Conservation (phyloP, 2,797 vertebrate species). For the Ibycter americanus region DNA sequence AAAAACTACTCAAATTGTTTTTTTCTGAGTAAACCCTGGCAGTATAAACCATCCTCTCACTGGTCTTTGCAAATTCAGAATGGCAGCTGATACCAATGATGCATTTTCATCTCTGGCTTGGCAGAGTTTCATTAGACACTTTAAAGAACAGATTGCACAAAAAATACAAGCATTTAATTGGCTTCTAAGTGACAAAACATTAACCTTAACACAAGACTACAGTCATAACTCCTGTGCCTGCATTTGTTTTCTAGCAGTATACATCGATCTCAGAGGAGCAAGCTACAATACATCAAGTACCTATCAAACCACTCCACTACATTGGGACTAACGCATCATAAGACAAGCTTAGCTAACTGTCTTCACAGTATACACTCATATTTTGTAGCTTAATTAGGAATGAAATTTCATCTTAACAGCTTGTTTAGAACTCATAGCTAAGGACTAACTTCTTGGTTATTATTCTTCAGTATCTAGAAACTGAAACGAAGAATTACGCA, state of each 20-base stretch:
- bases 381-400: background rate
- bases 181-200: background rate
- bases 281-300: background rate
- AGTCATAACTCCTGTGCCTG: background rate
- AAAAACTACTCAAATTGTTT: background rate
- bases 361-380: background rate
- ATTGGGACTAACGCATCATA: background rate
- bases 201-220: background rate
- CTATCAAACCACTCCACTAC: background rate
- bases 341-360: background rate
- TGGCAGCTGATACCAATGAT: background rate
- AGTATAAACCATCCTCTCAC: fast-evolving
- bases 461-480: background rate
- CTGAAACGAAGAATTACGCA: background rate
- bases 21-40: background rate
- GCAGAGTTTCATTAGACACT: background rate
- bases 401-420: background rate
- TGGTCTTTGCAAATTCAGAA: background rate
- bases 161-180: background rate
- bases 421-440: background rate
- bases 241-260: background rate
- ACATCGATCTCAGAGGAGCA: background rate
- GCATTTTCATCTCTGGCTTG: background rate
- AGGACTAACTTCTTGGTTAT: background rate
- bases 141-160: background rate